phyloP scores from a whole-genome alignment of 1,140 invertebrate species.

The Geopemphigus sp. region DNA sequence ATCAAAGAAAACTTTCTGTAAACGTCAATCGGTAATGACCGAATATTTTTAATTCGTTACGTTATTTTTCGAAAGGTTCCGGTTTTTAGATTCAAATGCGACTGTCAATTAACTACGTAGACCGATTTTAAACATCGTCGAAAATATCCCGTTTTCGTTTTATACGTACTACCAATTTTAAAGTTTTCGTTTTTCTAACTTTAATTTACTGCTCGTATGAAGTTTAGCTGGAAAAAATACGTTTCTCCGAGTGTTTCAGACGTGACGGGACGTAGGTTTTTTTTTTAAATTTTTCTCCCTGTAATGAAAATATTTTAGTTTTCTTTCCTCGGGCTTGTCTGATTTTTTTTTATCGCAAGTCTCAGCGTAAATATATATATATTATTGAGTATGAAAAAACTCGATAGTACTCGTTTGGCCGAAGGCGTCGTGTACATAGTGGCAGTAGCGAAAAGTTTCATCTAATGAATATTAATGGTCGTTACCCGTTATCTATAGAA shows the following conservation, averaged over 20 bases:
- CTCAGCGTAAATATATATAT: constrained; percentile 10
- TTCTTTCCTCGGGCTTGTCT: not conserved
- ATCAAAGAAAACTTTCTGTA: constrained; percentile 19
- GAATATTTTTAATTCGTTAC: constrained; percentile 4
- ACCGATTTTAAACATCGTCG: not conserved
- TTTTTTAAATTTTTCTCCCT: not conserved
- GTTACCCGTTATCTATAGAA: constrained; percentile 33
- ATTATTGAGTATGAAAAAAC: constrained; percentile 28
- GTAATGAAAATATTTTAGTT: constrained; percentile 25
- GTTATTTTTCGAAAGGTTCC: not conserved
- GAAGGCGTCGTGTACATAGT: constrained; percentile 24
- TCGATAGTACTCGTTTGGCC: constrained; percentile 3
- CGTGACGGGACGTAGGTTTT: constrained; percentile 5
- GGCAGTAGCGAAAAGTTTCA: constrained; percentile 27
- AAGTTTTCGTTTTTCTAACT: not conserved
- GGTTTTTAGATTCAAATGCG: not conserved
- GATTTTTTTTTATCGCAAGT: constrained; percentile 39
- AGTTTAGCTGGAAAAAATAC: not conserved
- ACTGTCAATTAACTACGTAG: not conserved
- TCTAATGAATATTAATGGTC: constrained; percentile 47
- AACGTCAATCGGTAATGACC: not conserved
- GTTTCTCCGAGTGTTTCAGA: not conserved
- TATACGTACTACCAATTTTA: not conserved
- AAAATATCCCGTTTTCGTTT: not conserved
- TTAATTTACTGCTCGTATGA: not conserved